Base-by-base conservation (phyloP, 2,113 vertebrate genomes). In the Cryptotis parvus region DNA sequence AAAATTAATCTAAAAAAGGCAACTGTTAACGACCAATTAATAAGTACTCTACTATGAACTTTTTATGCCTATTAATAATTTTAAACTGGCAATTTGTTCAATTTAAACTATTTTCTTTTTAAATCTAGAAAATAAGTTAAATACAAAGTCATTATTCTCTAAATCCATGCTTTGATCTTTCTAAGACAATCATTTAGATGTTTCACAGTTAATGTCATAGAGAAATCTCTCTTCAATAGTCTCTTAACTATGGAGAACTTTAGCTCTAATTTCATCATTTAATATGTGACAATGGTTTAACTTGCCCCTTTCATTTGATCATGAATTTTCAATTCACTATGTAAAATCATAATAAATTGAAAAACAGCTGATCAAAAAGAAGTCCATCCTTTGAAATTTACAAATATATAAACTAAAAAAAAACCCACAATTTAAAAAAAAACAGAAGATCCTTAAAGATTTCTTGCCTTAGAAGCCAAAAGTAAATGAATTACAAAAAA, bases 401-500 rank as follows among this genome's bases (percentile, higher is more conserved):
- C 94, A 22, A 52, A 93, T 29, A 84, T 79, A 93, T 79, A 96
- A 89, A 90, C 55, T 87, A 83, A 77, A 93, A 95, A 96, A 61
- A 75, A 87, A 90, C 90, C 35, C 75, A 3, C 29, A 96, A 83
- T 0, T 58, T 10, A 94, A 96, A 96, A 27, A 45, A 86, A 88
- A 93, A 93, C 45, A 96, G 94, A 68, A 90, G 20, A 89, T 78
- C 22, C 37, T 91, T 90, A 92, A 82, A 91, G n/a, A 83, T 96
- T 84, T 96, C 96, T 95, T 93, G 95, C 90, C 95, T 96, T 96
- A 95, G 84, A 94, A 84, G 43, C 31, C 39, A 85, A 78, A 78
- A 80, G 41, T 75, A 93, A 94, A 95, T 93, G 43, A 89, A 88
- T 88, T 96, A 95, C 24, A 79, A 33, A 8, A n/a, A 37, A 95